A percentile compares a stretch with the other conserved stretches of the same genome.
These are phyloP conservation scores for Ameiurus melas DNA, from an alignment of 2,113 vertebrate genomes.

Conservation along the genomic window DNA sequence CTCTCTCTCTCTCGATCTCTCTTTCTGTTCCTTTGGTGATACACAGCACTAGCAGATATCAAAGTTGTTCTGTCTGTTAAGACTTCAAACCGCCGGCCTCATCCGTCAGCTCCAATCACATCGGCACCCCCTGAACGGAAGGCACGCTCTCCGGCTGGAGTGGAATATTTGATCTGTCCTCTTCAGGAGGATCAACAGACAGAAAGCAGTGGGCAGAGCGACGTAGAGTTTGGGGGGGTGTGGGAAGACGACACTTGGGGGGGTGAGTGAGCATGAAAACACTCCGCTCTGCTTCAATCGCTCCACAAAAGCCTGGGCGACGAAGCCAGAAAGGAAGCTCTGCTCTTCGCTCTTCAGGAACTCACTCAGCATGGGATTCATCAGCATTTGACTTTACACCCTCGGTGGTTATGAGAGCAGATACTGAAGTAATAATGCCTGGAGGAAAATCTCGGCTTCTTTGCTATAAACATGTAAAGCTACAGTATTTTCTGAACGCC, in stretches of 20 bases:
- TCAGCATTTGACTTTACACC: slow-evolving; percentile 45
- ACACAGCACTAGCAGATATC: slow-evolving; percentile 68
- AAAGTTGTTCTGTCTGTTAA: slow-evolving; percentile 75
- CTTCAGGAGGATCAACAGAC: slow-evolving; percentile 75
- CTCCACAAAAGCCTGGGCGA: slow-evolving; percentile 45
- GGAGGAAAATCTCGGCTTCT: background rate
- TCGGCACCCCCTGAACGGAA: slow-evolving; percentile 68
- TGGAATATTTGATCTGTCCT: slow-evolving; percentile 80
- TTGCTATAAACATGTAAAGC: background rate
- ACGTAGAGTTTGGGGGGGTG: background rate
- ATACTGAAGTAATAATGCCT: slow-evolving; percentile 9
- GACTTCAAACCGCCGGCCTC: slow-evolving; percentile 72
- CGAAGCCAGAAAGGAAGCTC: slow-evolving; percentile 41
- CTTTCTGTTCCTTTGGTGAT: slow-evolving; percentile 72
- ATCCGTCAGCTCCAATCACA: slow-evolving; percentile 77
- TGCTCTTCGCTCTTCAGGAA: slow-evolving; percentile 50
- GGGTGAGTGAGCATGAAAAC: slow-evolving; percentile 44
- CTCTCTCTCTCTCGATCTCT: slow-evolving; percentile 46
- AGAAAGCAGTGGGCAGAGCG: slow-evolving; percentile 59
- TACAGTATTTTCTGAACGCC: background rate
- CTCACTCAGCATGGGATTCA: slow-evolving; percentile 25
- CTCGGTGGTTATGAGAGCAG: slow-evolving; percentile 28
- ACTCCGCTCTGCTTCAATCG: slow-evolving; percentile 47
- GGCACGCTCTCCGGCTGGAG: slow-evolving; percentile 66
- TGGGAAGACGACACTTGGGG: slow-evolving; percentile 24